Evolutionary conservation across 2,888 invertebrate genomes (phyloP), one percentile per base, ranked within the genome.

Genomic region (Xestia ashworthii): DNA sequence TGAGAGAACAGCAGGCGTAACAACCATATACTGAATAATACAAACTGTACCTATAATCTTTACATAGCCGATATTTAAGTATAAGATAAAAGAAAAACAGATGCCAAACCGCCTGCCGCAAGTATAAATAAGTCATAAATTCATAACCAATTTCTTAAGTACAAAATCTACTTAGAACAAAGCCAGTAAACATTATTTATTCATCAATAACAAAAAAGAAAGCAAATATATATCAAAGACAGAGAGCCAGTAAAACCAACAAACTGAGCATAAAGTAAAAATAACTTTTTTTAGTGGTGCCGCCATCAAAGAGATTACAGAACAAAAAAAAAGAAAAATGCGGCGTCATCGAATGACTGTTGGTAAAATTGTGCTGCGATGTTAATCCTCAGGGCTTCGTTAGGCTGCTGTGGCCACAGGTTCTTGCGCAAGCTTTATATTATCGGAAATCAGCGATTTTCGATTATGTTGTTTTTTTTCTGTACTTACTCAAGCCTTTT

Each of bases 251-350:
- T 81, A 74, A 85, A 74, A 75, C 79, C 71, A 86, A 82, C 72
- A 83, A 85, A 80, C 71, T 68, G 60, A 74, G 67, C 75, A 78
- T 85, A 76, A 77, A 72, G 69, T 80, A 84, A 85, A 88, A 88
- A 88, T 88, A 87, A 80, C 88, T 85, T 90, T 78, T 87, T 84
- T 88, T 89, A 68, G 72, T 87, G 82, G 83, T 86, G 86, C 87
- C 81, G 87, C 89, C 92, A 91, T 92, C 91, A 92, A 90, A 90
- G 89, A 91, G 92, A 92, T 92, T 91, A 91, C 88, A 58, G 81
- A 80, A 74, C 55, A 79, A 80, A 87, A 80, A 81, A 74, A 64
- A 87, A 80, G 79, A 72, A 64, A 86, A 82, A 78, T 86, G 83
- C 85, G 58, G 66, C 80, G 85, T 89, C 89, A 89, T 85, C 80